These are phyloP conservation scores for Epinephelus awoara DNA, from an alignment of 2,797 vertebrate species.

Conservation along the genomic window DNA sequence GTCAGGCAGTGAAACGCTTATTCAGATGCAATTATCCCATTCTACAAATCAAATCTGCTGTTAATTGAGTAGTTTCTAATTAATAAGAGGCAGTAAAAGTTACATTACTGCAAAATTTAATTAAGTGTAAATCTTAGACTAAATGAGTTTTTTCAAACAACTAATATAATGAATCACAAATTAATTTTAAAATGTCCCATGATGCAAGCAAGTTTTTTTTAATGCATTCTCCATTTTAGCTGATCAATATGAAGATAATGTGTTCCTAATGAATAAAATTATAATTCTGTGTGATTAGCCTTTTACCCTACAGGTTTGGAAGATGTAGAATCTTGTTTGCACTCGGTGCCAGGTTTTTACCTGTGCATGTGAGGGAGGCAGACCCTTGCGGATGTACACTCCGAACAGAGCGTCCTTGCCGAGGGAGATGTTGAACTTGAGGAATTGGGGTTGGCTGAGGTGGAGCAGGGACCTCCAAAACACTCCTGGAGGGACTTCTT, in stretches of 20 bases:
- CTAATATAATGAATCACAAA: constrained; percentile 68
- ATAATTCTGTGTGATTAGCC: constrained; percentile 27
- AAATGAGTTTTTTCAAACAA: constrained; percentile 70
- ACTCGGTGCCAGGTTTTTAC: constrained; percentile 63
- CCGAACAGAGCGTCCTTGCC: constrained; percentile 97
- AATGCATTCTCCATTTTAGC: constrained; percentile 31
- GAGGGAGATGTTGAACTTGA: constrained; percentile 99
- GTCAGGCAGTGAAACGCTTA: constrained; percentile 58
- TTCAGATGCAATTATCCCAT: constrained; percentile 68
- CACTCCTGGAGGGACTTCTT: constrained; percentile 94
- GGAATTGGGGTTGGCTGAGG: constrained; percentile 97
- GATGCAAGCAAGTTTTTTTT: constrained; percentile 64
- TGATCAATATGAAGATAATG: constrained; percentile 53
- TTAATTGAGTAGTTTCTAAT: constrained; percentile 86
- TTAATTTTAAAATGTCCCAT: constrained; percentile 61
- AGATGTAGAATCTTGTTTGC: constrained; percentile 8
- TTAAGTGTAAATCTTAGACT: constrained; percentile 74
- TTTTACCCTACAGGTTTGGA: constrained; percentile 8
- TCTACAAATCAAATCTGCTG: constrained; percentile 75
- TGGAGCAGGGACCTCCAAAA: constrained; percentile 98
- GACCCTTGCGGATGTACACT: constrained; percentile 97
- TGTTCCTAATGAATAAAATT: constrained; percentile 44
- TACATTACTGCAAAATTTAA: constrained; percentile 80
- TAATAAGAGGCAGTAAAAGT: constrained; percentile 89
- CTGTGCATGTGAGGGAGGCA: constrained; percentile 99